Evolutionary conservation across 2,888 invertebrate genomes (phyloP), one percentile per base, ranked within the genome.

Genomic region (Ephialtes manifestator): DNA sequence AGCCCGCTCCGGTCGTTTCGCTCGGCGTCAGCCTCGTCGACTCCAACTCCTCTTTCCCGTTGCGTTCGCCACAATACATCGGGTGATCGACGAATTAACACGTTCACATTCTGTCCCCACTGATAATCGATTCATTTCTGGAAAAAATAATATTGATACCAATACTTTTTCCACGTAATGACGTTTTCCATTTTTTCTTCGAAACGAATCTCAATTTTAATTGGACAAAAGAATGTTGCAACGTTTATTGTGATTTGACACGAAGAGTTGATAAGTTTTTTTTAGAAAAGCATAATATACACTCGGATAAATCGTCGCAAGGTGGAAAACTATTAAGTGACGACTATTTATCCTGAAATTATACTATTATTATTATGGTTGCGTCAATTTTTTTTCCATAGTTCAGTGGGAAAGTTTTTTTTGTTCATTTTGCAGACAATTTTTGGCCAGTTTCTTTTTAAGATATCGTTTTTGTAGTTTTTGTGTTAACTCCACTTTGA

Each of bases 1-100:
- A 74, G 86, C 84, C 84, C 81, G 78, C 81, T 77, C 70, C 74
- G 76, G 39, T 48, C 60, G 67, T 60, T 67, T 63, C 18, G 46
- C 76, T 63, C 63, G 58, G 53, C 74, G 74, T 65, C 65, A 39
- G 35, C 39, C 65, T 43, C 65, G 18, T 35, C 83, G 79, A 51
- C 13, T 46, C 51, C 20, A 35, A 43, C 53, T 68, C 28, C 55
- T 48, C 70, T 60, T 67, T 53, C 53, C 51, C 28, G n/a, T 20
- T 58, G 18, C 46, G 58, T 13, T 43, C n/a, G 76, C 71, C 18
- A 55, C 2, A 24, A 24, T 65, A 65, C 51, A 76, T 51, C 76
- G 76, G 76, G 51, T 65, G 65, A 76, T 51, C 63, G 65, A 65
- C 65, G 39, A 65, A 65, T 20, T 65, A 65, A 65, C 39, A 18